Base-by-base conservation (phyloP, 2,797 vertebrate genomes). In the Cyclura pinguis region DNA sequence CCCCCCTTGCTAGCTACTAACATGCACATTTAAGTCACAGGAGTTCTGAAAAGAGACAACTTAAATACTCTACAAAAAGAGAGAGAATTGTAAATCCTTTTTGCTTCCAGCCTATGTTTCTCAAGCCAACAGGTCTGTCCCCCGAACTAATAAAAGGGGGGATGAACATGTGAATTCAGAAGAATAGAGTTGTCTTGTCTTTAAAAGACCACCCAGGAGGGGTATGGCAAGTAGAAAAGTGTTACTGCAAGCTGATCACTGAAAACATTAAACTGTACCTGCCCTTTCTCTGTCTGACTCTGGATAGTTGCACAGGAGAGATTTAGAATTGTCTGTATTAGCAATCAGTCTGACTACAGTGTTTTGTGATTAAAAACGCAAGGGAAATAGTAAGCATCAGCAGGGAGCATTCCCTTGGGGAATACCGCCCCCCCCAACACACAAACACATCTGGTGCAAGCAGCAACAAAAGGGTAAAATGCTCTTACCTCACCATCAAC, bases 161-260 rank as follows among this genome's bases (percentile, higher is more conserved):
- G 1, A 14, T 12, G 20, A 59, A 67, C 50, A 69, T 59, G 73
- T 81, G 55, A 80, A 88, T 74, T 74, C 22, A 55, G 22, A 64
- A 67, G 59, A 83, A 77, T 67, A 62, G 72, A 76, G 22, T 38
- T 73, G 38, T 38, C 50, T 69, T 78, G n/a, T 69, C 59, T 55
- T 57, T 50, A 52, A 18, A 52, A 62, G 91, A 89, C 91, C 91
- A 92, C 88, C 91, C 88, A 92, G 62, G 85, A 27, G 62, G 29
- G 35, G 47, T 74, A 20, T 72, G n/a, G 27, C 69, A 69, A 38
- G 24, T 24, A 38, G 18, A 12, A 76, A 52, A 47, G 8, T 32
- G 73, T 35, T 38, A 52, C 29, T 35, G 22, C 84, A 72, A 87
- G 62, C 27, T 42, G 88, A 59, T 89, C 73, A 42, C 87, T 86